phyloP scores from a whole-genome alignment of 2,113 vertebrate species.

The Megaleporinus macrocephalus region DNA sequence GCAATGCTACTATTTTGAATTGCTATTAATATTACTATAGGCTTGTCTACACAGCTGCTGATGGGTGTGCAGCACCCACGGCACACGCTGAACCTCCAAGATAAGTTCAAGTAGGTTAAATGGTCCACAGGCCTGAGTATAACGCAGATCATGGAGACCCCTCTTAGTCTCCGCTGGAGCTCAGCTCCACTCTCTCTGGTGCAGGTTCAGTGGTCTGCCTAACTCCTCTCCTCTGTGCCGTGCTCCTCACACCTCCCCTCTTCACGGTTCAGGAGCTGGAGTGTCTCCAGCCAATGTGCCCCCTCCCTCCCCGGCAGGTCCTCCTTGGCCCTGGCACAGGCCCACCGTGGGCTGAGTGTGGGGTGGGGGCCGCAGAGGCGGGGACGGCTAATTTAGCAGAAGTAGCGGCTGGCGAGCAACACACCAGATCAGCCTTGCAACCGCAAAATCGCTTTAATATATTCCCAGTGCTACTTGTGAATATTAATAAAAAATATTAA shows the following conservation, averaged over 20 bases:
- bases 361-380: constrained; percentile 36
- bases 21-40: not conserved
- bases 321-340: constrained; percentile 33
- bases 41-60: not conserved
- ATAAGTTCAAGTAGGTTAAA: not conserved
- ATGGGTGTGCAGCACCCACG: not conserved
- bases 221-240: constrained; percentile 43
- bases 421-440: constrained; percentile 90
- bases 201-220: constrained; percentile 41
- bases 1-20: not conserved
- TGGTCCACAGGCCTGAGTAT: not conserved
- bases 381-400: constrained; percentile 71
- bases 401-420: constrained; percentile 75
- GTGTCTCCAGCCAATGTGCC: constrained; percentile 49
- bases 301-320: constrained; percentile 50
- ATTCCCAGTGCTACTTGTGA: constrained; percentile 99
- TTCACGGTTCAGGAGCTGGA: constrained; percentile 55
- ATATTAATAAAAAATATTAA: constrained; percentile 99
- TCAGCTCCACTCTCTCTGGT: constrained; percentile 9
- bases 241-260: constrained; percentile 40
- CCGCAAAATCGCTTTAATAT: constrained; percentile 98
- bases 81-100: not conserved
- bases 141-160: not conserved
- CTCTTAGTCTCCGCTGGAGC: not conserved
- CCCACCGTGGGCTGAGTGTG: not conserved